phyloP scores from a whole-genome alignment of 2,113 vertebrate genomes.

The Rattus rattus region DNA sequence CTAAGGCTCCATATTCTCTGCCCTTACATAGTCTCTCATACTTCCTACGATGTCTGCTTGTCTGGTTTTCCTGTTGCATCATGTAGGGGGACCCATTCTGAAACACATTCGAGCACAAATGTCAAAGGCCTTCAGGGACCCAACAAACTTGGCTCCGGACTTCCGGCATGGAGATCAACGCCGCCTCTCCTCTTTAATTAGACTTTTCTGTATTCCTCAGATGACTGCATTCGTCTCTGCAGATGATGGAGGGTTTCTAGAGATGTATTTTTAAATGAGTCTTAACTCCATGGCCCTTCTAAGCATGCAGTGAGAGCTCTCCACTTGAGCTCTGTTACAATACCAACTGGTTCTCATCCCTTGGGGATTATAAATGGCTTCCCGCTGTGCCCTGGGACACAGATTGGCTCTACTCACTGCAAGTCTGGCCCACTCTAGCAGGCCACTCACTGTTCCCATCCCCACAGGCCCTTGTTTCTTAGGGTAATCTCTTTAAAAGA shows the following conservation, averaged over 20 bases:
- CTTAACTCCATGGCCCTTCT: slow-evolving; percentile 8
- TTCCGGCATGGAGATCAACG: neutral
- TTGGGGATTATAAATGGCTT: neutral
- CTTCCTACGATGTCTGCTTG: neutral
- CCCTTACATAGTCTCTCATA: neutral
- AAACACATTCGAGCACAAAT: neutral
- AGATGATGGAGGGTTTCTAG: slow-evolving; percentile 29
- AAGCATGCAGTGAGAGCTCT: slow-evolving; percentile 14
- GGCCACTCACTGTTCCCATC: neutral
- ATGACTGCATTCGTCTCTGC: slow-evolving; percentile 54
- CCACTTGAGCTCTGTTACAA: slow-evolving; percentile 36
- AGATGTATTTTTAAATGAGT: slow-evolving; percentile 44
- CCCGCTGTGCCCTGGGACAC: neutral
- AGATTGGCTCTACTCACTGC: neutral
- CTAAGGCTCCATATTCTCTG: neutral
- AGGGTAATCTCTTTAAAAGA: neutral
- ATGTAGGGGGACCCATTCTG: neutral
- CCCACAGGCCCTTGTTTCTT: neutral
- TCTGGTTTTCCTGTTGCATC: neutral
- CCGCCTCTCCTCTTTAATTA: slow-evolving; percentile 43
- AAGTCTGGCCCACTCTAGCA: neutral
- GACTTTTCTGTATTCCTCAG: slow-evolving; percentile 61
- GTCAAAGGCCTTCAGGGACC: neutral
- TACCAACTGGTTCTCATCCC: slow-evolving; percentile 25
- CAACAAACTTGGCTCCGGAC: neutral